These are phyloP conservation scores for Thalassarche chlororhynchos DNA, from an alignment of 2,113 vertebrate genomes.

Conservation along the genomic window DNA sequence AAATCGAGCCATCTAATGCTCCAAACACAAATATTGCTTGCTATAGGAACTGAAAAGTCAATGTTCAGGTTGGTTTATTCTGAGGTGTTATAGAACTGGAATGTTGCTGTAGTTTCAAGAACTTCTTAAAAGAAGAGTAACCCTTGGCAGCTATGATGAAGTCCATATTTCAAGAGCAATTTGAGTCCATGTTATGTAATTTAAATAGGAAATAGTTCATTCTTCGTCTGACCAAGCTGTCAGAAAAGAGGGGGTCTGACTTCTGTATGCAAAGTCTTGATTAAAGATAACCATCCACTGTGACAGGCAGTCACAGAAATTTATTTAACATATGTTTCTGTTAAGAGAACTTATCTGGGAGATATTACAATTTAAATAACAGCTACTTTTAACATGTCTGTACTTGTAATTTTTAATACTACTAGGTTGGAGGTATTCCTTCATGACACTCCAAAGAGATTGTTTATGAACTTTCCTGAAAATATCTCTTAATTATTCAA, in stretches of 20 bases:
- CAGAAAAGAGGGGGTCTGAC: neutral
- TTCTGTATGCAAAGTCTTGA: neutral
- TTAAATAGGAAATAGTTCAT: neutral
- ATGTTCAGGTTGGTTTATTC: neutral
- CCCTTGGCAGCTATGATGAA: neutral
- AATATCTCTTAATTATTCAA: conserved; percentile 39
- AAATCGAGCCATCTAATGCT: neutral
- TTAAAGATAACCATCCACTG: neutral
- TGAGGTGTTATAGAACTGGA: neutral
- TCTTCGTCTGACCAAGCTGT: neutral
- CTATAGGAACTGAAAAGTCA: neutral
- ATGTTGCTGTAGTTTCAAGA: neutral
- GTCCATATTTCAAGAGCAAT: neutral
- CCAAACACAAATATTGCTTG: neutral
- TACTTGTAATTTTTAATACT: neutral
- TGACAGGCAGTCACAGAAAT: neutral
- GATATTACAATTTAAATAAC: neutral
- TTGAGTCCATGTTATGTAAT: neutral
- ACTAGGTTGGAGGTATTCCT: neutral
- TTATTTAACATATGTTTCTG: neutral
- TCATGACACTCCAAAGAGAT: neutral
- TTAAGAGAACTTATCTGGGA: neutral
- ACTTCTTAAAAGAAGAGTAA: neutral
- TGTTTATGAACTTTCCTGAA: neutral
- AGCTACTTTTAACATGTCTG: neutral